Evolutionary conservation across 2,113 vertebrate species (phyloP).

Genomic region (Phocoena sinus): DNA sequence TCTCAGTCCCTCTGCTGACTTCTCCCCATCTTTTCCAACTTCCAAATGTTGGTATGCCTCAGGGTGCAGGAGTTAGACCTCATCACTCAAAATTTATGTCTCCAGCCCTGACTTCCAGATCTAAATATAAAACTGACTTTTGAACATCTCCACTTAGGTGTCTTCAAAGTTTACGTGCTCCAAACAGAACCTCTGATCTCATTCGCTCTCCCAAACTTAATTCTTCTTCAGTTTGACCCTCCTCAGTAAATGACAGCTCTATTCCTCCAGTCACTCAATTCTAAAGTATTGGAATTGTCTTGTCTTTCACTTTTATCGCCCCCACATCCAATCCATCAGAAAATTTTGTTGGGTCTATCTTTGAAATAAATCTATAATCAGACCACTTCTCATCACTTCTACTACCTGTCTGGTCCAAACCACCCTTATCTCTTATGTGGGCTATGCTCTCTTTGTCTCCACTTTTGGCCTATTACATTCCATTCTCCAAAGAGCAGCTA

Average conservation of each 20-base stretch:
- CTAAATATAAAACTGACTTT: background rate
- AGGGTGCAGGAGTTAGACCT: background rate
- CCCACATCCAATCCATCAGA: background rate
- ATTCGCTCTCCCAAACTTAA: background rate
- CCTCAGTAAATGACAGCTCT: background rate
- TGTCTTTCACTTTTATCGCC: background rate
- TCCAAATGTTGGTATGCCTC: too few relatives aligned
- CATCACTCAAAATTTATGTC: background rate
- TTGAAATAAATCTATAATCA: background rate
- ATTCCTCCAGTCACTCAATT: background rate
- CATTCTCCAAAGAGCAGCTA: background rate
- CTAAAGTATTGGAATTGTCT: background rate
- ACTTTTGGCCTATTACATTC: background rate
- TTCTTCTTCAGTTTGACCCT: background rate
- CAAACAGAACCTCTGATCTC: background rate
- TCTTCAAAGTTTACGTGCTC: background rate
- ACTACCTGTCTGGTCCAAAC: background rate
- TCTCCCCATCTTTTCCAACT: background rate
- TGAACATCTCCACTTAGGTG: background rate
- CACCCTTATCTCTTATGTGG: background rate
- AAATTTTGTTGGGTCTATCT: background rate
- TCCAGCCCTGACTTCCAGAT: background rate
- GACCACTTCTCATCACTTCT: background rate
- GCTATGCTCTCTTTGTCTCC: background rate
- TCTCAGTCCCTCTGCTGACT: background rate